These are phyloP conservation scores for Eumeta japonica DNA, from an alignment of 1,140 invertebrate genomes.

Conservation along the genomic window DNA sequence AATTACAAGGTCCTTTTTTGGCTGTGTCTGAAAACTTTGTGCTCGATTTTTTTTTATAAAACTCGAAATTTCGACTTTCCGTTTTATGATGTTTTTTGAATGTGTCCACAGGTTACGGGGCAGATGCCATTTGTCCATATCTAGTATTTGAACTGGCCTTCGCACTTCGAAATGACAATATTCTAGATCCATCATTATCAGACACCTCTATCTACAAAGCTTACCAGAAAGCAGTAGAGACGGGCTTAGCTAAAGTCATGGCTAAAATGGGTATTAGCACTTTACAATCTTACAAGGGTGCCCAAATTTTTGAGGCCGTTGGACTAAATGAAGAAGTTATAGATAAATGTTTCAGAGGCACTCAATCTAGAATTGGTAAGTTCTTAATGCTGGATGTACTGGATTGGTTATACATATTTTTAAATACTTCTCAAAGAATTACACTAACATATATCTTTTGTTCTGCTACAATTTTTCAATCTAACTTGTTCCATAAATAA, in stretches of 20 bases:
- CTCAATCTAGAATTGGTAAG: constrained; percentile 81
- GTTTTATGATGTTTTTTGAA: constrained; percentile 2
- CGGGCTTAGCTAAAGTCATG: constrained; percentile 90
- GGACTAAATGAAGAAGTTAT: constrained; percentile 90
- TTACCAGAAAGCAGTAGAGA: constrained; percentile 69
- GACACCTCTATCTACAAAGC: constrained; percentile 84
- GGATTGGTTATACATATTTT: not conserved
- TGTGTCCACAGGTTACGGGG: constrained; percentile 88
- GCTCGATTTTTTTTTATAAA: not conserved
- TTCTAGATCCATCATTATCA: constrained; percentile 72
- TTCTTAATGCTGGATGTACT: constrained; percentile 11
- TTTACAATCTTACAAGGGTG: constrained; percentile 98
- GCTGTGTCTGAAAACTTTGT: too few relatives aligned
- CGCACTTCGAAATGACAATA: constrained; percentile 76
- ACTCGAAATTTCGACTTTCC: constrained; percentile 4
- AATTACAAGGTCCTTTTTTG: too few relatives aligned
- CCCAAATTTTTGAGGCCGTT: constrained; percentile 99
- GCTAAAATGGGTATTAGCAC: constrained; percentile 99
- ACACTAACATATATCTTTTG: not conserved
- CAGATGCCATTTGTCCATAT: constrained; percentile 97
- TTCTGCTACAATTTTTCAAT: constrained; percentile 1
- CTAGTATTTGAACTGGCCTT: constrained; percentile 91
- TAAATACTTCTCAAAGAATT: not conserved
- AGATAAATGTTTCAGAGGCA: constrained; percentile 92
- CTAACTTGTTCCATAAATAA: too few relatives aligned